A percentile compares a stretch with the other conserved stretches of the same genome.
phyloP scores from a whole-genome alignment of 2,113 vertebrate species.

The Tragelaphus imberbis region DNA sequence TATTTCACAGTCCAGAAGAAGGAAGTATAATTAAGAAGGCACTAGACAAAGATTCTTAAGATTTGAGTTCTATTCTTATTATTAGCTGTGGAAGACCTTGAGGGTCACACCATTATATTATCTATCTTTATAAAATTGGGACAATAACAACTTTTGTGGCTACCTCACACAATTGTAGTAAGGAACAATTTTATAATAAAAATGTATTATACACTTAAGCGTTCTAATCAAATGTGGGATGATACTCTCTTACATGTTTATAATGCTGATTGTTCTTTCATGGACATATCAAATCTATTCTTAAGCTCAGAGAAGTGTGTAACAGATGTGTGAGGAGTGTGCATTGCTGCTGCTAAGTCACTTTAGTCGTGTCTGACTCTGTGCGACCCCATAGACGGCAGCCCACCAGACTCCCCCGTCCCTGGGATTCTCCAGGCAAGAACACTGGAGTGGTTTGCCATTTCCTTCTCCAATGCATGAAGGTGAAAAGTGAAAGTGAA shows the following conservation, averaged over 20 bases:
- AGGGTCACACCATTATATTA: neutral
- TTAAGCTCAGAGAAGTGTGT: neutral
- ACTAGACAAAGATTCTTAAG: neutral
- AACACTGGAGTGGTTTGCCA: too few species aligned
- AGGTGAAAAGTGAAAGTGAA: too few species aligned
- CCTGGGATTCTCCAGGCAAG: too few species aligned
- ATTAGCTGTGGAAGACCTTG: neutral
- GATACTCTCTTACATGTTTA: neutral
- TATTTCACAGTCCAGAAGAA: neutral
- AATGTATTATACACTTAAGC: neutral
- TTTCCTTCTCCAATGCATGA: too few species aligned
- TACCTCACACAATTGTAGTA: neutral
- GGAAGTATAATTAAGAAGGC: neutral
- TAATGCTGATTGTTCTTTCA: neutral
- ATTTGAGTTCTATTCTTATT: neutral
- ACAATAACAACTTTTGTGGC: neutral
- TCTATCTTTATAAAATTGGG: neutral
- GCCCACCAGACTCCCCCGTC: too few species aligned
- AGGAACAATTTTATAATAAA: neutral
- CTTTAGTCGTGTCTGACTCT: too few species aligned
- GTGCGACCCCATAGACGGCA: too few species aligned
- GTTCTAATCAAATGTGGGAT: neutral
- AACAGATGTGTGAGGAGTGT: neutral
- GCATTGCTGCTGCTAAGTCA: neutral
- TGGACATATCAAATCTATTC: neutral